Percentiles rank a stretch among this genome's conserved stretches.
These are phyloP conservation scores for Caenorhabditis afra DNA, from an alignment of 2,888 invertebrate genomes.

Conservation along the genomic window DNA sequence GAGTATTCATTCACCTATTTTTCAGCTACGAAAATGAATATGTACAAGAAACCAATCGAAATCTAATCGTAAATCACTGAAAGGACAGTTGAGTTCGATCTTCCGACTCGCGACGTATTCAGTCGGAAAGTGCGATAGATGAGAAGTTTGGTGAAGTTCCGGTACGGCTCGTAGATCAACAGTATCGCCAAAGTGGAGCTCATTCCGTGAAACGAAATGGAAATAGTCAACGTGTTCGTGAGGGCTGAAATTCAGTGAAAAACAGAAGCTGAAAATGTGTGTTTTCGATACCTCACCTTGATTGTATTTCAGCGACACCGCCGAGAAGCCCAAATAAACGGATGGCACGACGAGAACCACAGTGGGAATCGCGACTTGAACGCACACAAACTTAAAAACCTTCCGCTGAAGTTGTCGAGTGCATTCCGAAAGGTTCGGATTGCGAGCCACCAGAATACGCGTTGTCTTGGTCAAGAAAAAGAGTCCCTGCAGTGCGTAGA, in stretches of 20 bases:
- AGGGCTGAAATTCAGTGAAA: background rate
- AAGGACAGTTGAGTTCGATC: too few relatives aligned
- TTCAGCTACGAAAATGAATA: too few relatives aligned
- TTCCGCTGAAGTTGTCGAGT: conserved; percentile 4
- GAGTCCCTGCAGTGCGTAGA: background rate
- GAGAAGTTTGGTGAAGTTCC: background rate
- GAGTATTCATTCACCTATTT: too few relatives aligned
- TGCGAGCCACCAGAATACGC: background rate
- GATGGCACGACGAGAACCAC: background rate
- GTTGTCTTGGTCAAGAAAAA: background rate
- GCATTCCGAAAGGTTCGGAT: background rate
- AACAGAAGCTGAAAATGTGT: too few relatives aligned
- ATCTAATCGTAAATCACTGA: too few relatives aligned
- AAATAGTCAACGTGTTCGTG: background rate
- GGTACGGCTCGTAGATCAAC: background rate
- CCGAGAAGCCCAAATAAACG: background rate
- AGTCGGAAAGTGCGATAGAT: background rate
- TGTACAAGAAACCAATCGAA: too few relatives aligned
- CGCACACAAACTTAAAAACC: background rate
- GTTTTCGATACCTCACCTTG: too few relatives aligned
- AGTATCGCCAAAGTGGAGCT: background rate
- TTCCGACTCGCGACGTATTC: background rate
- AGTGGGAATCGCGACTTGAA: background rate
- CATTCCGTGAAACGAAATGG: background rate
- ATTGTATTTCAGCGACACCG: background rate